Conservation (phyloP, 2,888 invertebrate species). For the Stenurella melanura region DNA sequence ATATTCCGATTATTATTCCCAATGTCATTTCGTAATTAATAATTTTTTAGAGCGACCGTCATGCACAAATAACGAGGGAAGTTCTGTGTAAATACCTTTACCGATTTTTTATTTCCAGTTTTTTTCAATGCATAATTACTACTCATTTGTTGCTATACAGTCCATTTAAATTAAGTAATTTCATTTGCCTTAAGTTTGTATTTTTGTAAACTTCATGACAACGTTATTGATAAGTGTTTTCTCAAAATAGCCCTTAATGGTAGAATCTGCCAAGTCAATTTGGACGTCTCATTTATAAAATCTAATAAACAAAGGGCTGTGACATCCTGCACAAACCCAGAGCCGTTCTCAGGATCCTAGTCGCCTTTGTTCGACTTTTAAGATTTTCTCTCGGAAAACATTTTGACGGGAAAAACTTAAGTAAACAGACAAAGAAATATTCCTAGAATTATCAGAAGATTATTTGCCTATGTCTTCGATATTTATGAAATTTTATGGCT, state of each 20-base stretch:
- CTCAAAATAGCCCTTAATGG: not conserved
- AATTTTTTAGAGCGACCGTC: too few species aligned
- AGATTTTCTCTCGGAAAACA: not conserved
- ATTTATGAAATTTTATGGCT: too few species aligned
- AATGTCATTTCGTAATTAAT: too few species aligned
- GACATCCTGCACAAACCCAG: not conserved
- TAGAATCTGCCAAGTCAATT: not conserved
- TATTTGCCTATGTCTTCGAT: too few species aligned
- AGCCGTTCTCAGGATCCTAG: not conserved
- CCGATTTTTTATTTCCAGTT: too few species aligned
- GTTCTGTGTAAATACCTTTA: too few species aligned
- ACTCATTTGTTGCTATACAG: not conserved
- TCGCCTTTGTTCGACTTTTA: not conserved
- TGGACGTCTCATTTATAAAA: slow-evolving; percentile 22
- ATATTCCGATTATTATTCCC: too few species aligned
- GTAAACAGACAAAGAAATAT: too few species aligned
- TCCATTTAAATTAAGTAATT: not conserved
- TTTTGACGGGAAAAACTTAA: not conserved
- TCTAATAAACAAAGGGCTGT: slow-evolving; percentile 4
- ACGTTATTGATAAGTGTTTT: slow-evolving; percentile 1
- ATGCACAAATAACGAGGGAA: too few species aligned
- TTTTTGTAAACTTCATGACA: not conserved
- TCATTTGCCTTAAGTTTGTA: not conserved
- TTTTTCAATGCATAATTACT: too few species aligned
- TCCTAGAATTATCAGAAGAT: too few species aligned